A percentile compares a stretch with the other conserved stretches of the same genome.
These are phyloP conservation scores for Hephaestus fuliginosus DNA, from an alignment of 2,797 vertebrate genomes.

Conservation along the genomic window DNA sequence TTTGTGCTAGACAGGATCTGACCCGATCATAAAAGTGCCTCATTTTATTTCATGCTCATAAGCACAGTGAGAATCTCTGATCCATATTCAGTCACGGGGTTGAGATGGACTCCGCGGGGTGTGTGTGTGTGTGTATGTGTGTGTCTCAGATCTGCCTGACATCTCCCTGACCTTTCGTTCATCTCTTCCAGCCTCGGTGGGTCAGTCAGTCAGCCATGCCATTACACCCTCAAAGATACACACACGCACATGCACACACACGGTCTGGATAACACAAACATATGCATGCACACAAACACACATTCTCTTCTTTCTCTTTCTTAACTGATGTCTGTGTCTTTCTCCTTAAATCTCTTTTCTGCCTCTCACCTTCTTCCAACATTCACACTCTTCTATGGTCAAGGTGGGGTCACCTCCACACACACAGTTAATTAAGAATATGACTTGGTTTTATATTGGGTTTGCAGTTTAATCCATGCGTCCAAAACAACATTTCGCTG, in stretches of 20 bases:
- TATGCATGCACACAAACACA: slow-evolving; percentile 20
- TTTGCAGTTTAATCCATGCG: background rate
- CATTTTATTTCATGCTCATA: slow-evolving; percentile 67
- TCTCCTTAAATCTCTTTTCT: background rate
- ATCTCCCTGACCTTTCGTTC: slow-evolving; percentile 70
- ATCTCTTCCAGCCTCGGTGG: slow-evolving; percentile 61
- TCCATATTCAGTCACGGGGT: slow-evolving; percentile 58
- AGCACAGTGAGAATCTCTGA: slow-evolving; percentile 52
- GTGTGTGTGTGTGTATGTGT: slow-evolving; percentile 28
- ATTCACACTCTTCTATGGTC: background rate
- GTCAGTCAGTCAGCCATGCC: slow-evolving; percentile 63
- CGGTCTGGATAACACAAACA: slow-evolving; percentile 20
- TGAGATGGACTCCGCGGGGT: slow-evolving; percentile 35
- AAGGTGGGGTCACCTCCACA: slow-evolving; percentile 1
- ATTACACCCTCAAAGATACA: slow-evolving; percentile 23
- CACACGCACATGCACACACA: slow-evolving; percentile 2
- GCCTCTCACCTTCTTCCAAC: background rate
- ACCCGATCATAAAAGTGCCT: slow-evolving; percentile 61
- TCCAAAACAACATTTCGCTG: too few relatives aligned
- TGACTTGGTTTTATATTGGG: background rate
- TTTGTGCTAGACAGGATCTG: slow-evolving; percentile 53
- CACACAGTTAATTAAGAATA: background rate
- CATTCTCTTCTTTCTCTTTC: slow-evolving; percentile 3
- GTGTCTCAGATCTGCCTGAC: slow-evolving; percentile 58
- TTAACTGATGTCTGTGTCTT: slow-evolving; percentile 19